Conservation (phyloP, 2,113 vertebrate species). For the Poeciliopsis turrubarensis region DNA sequence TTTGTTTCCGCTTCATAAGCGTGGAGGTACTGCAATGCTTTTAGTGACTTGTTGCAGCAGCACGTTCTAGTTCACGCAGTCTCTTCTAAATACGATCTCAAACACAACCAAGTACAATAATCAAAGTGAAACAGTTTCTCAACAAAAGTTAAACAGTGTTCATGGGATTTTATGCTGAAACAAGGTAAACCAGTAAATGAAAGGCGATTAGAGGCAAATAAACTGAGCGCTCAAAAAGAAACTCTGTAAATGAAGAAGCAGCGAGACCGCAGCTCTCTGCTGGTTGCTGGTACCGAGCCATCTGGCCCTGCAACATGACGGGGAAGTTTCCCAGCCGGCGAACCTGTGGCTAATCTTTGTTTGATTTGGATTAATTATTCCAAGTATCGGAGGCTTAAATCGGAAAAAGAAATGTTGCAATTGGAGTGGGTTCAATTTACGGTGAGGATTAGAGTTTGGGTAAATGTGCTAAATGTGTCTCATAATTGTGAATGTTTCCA, state of each 20-base stretch:
- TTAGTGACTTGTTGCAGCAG: conserved; percentile 8
- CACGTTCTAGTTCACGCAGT: conserved; percentile 6
- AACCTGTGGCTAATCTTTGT: conserved; percentile 44
- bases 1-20: conserved; percentile 1
- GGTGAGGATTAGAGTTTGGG: neutral
- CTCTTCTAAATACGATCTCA: neutral
- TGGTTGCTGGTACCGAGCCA: conserved; percentile 58
- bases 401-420: conserved; percentile 4
- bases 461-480: neutral
- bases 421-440: neutral
- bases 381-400: conserved; percentile 17
- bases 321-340: conserved; percentile 56
- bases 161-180: conserved; percentile 47
- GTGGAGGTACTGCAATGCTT: conserved; percentile 13
- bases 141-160: conserved; percentile 35
- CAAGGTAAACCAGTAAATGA: conserved; percentile 44
- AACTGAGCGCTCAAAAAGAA: conserved; percentile 29
- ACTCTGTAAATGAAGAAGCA: conserved; percentile 40
- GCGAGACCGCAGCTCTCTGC: conserved; percentile 32
- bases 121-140: conserved; percentile 25
- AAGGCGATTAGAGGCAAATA: conserved; percentile 18
- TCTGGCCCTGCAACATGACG: conserved; percentile 50
- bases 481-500: neutral
- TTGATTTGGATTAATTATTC: conserved; percentile 29
- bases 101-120: neutral